Base-by-base conservation (phyloP, 2,888 invertebrate species). In the Cerastis rubricosa region DNA sequence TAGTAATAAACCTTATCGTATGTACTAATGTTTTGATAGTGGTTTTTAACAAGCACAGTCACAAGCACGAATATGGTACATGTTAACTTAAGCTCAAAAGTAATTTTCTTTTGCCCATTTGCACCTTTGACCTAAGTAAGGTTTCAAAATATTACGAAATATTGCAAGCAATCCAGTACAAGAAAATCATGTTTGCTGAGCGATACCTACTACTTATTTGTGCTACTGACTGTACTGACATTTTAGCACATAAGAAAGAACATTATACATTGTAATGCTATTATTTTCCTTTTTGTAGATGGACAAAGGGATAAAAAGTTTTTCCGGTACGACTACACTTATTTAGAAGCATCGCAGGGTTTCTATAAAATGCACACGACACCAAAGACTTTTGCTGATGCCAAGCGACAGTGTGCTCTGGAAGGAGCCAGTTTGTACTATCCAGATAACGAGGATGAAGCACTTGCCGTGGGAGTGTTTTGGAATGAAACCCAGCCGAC, bases 361-460 rank as follows among this genome's bases (percentile, higher is more conserved):
- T 96, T 95, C 76, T 95, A 95, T 87, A 96, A 95, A 87, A 89
- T 95, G 45, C 94, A 95, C 71, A 93, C 93, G 0, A 69, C 92
- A n/a, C 90, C 88, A 12, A 92, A 88, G 74, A 88, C 85, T 22
- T 95, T 94, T 94, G 71, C 84, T 8, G 92, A 93, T 3, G 94
- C 94, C 0, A 93, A 92, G 78, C 87, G 82, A 11, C 85, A 81
- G 19, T 95, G 95, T 77, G 89, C 87, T 0, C 47, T 87, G 54
- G 95, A 95, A 87, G 95, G 95, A 0, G 93, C 94, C 4, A 85
- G 81, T 22, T 80, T 96, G 3, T 94, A 93, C 79, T 94, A 93
- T 54, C 93, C 95, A 2, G 91, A 92, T n/a, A 90, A 94, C 69
- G 80, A 90, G 1, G 83, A 80, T 0, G 96, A 96, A 71, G 92